Conservation (phyloP, 2,888 invertebrate genomes). For the Chaitophorus viminalis region DNA sequence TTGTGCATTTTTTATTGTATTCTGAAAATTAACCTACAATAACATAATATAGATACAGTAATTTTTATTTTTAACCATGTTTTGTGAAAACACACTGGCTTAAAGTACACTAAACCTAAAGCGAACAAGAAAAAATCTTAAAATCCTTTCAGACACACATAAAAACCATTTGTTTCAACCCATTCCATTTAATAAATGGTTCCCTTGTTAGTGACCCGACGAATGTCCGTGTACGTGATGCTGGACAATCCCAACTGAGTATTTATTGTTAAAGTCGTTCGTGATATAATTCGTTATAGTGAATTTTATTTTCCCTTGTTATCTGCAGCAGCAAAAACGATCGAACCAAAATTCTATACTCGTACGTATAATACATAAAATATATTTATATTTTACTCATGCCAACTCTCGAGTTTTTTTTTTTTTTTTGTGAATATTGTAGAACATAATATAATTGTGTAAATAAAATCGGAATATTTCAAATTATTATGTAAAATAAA, state of each 20-base stretch:
- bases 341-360: background rate
- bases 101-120: constrained; percentile 48
- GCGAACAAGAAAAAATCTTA: constrained; percentile 53
- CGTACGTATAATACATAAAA: background rate
- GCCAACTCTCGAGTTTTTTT: background rate
- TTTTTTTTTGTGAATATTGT: no score
- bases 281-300: constrained; percentile 50
- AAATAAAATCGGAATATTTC: no score
- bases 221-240: constrained; percentile 56
- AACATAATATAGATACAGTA: constrained; percentile 2
- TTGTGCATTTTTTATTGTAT: constrained; percentile 1
- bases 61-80: constrained; percentile 7
- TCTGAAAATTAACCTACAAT: background rate
- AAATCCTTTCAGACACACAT: constrained; percentile 54
- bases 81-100: constrained; percentile 21
- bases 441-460: no score
- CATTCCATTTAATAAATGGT: constrained; percentile 59
- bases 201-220: constrained; percentile 53
- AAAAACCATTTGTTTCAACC: constrained; percentile 58
- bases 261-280: constrained; percentile 56
- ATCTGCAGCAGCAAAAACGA: constrained; percentile 13
- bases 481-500: no score
- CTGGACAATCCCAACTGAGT: constrained; percentile 43
- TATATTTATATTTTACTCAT: background rate
- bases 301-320: constrained; percentile 46